Evolutionary conservation across 2,888 invertebrate species (phyloP).

Genomic region (Synanthedon tipuliformis): DNA sequence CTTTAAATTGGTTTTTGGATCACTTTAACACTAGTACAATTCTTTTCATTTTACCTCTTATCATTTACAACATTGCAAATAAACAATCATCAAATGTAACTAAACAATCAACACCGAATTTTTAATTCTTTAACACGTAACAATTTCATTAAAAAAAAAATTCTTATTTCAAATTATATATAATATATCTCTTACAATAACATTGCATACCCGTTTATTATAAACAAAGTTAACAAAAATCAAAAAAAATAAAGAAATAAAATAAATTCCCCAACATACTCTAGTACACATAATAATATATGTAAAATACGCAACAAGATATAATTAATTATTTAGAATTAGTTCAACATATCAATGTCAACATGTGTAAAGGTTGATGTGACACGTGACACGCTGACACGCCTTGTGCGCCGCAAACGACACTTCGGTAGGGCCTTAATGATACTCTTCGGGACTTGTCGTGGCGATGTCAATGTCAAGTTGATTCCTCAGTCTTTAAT

Average conservation of each 20-base stretch:
- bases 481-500: constrained; percentile 70
- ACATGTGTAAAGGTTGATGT: constrained; percentile 68
- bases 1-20: constrained; percentile 67
- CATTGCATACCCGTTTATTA: constrained; percentile 65
- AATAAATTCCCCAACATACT: constrained; percentile 49
- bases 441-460: constrained; percentile 51
- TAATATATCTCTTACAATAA: constrained; percentile 42
- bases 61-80: constrained; percentile 62
- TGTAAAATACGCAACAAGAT: constrained; percentile 68
- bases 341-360: constrained; percentile 69
- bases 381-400: constrained; percentile 20
- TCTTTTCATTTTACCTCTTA: constrained; percentile 55
- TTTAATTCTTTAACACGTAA: constrained; percentile 44
- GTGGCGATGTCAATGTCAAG: constrained; percentile 65
- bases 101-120: constrained; percentile 61
- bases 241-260: constrained; percentile 37
- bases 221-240: constrained; percentile 63
- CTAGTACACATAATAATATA: constrained; percentile 19
- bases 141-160: constrained; percentile 48
- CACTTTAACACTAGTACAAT: constrained; percentile 65
- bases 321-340: constrained; percentile 64
- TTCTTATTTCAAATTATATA: constrained; percentile 42
- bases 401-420: constrained; percentile 27
- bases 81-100: constrained; percentile 52
- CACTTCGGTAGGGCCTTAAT: constrained; percentile 25